These are phyloP conservation scores for Apis mellifera DNA, from an alignment of 1,140 invertebrate genomes.

Conservation along the genomic window Amel_HAv3.1 CM009939.2:10624001-10624500, in stretches of 20 bases:
- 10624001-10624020: too few relatives aligned
- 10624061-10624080: neutral
- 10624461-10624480: too few relatives aligned
- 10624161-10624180: conserved; percentile 2
- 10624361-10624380: too few relatives aligned
- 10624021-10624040: too few relatives aligned
- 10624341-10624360: neutral
- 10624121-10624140: conserved; percentile 5
- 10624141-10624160: neutral
- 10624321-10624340: conserved; percentile 24
- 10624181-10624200: neutral
- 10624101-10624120: conserved; percentile 8
- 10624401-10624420: too few relatives aligned
- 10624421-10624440: too few relatives aligned
- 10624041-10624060: neutral
- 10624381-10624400: too few relatives aligned
- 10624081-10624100: conserved; percentile 45
- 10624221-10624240: neutral
- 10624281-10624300: neutral
- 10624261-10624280: neutral
- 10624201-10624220: too few relatives aligned
- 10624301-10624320: neutral
- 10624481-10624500: too few relatives aligned
- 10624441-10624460: too few relatives aligned
- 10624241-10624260: conserved; percentile 1